Base-by-base conservation (phyloP, 2,888 invertebrate species). In the Seladonia tumulorum region DNA sequence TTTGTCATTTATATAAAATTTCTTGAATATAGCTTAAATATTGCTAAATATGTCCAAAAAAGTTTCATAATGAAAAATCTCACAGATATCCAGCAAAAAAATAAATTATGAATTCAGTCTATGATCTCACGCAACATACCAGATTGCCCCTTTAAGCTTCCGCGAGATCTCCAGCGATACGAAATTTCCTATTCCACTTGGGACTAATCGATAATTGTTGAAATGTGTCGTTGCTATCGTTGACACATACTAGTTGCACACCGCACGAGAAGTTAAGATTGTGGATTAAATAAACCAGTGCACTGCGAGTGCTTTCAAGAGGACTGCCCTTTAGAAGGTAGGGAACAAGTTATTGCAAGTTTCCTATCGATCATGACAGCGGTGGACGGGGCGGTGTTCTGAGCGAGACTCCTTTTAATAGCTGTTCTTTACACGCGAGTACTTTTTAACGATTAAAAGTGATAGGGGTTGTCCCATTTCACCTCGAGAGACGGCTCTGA, bases 371-470 rank as follows among this genome's bases (percentile, higher is more conserved):
- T 71, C 72, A 25, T 14, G 72, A 29, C n/a, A 29, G 18, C 45
- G 47, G 25, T 29, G 45, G 29, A 18, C 47, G 25, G 25, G 72
- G 29, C 3, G n/a, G 72, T 47, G 22, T 35, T 29, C 45, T 29
- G 29, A 47, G 42, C 72, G 72, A 29, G 18, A 16, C 47, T 29
- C 47, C 47, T 29, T 72, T 72, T 47, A 29, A 29, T 72, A 47
- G 72, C 29, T 25, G 72, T 16, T 29, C 72, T 47, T 72, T 47
- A 72, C 72, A 72, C 72, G 29, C 47, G 47, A 72, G 18, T 47
- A 47, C 72, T 47, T 71, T 72, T 47, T 45, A 47, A 47, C 72
- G 47, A 72, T 72, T 47, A 25, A 29, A 47, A n/a, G 47, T 47
- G 72, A 47, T 72, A 47, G 25, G 18, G 42, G 47, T 29, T 45